Evolutionary conservation across 2,113 vertebrate species (phyloP), one percentile per base, ranked within the genome.

Genomic region (Toxostoma redivivum): DNA sequence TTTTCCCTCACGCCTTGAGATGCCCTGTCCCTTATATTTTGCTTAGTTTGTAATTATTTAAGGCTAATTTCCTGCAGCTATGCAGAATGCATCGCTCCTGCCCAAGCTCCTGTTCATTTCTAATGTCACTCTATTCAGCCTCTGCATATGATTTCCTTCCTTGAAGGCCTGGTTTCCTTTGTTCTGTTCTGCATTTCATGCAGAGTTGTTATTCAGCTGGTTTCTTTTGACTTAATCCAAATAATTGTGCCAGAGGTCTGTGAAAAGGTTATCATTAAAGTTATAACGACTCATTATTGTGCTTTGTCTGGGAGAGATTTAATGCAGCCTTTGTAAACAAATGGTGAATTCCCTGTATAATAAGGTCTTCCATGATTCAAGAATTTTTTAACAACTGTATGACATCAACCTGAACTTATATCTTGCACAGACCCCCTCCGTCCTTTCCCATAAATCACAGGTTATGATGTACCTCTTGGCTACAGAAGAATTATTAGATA

Each of bases 301-400:
- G 18, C 81, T 86, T 95, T 88, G 78, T 82, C 81, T 90, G 70
- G 17, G 62, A 92, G 50, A 93, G 58, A 76, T 57, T 65, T 86
- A 62, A 82, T 80, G 35, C 58, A 93, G 62, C 54, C 67, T 96
- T 72, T 88, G 66, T 92, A 90, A 93, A 95, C 25, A 94, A 92
- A 92, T 33, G 20, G 5, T 82, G 50, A 64, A 79, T 82, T 95
- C 61, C 37, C 57, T 23, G 44, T 69, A 56, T 65, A 92, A 86
- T 72, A 47, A 90, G 28, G 15, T 30, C 88, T 93, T 80, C n/a
- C 28, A n/a, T 33, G 40, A 88, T 61, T 94, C 40, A 76, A 42
- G 57, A 42, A n/a, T 85, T 92, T 90, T 90, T 79, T 81, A 88
- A 82, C n/a, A 65, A 27, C 61, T 35, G 4, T 65, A n/a, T 76